A percentile compares a stretch with the other conserved stretches of the same genome.
These are phyloP conservation scores for Nyleta sp. DNA, from an alignment of 2,888 invertebrate species.

Conservation along the genomic window DNA sequence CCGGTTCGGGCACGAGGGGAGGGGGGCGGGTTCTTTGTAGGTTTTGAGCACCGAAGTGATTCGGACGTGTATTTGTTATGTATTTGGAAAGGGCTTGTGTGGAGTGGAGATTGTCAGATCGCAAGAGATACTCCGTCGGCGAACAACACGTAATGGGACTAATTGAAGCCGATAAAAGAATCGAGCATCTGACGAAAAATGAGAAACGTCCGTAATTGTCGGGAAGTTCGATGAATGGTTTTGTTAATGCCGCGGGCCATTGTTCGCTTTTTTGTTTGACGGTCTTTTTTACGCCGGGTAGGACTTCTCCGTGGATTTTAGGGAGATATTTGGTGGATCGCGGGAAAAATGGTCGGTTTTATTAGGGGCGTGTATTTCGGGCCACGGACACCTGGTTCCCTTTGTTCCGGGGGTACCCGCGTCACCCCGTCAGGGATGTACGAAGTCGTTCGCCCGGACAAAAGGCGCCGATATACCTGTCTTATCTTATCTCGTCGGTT, in stretches of 20 bases:
- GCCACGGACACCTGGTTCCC: conserved; percentile 26
- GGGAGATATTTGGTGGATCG: no score
- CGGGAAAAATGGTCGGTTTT: no score
- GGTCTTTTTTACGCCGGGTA: no score
- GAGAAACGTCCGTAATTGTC: no score
- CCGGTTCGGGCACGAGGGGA: not conserved
- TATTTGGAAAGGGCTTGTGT: conserved; percentile 23
- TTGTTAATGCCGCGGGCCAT: no score
- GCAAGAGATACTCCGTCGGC: conserved; percentile 15
- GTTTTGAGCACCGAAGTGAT: conserved; percentile 21
- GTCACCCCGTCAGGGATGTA: not conserved
- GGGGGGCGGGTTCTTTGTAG: conserved; percentile 17
- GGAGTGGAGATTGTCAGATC: conserved; percentile 13
- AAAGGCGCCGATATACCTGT: conserved; percentile 16
- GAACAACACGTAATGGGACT: no score
- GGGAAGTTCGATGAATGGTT: no score
- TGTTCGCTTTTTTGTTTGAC: no score
- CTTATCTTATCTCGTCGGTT: conserved; percentile 54
- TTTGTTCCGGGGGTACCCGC: conserved; percentile 17
- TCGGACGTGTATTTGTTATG: conserved; percentile 26
- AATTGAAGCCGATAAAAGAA: no score
- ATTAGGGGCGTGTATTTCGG: no score
- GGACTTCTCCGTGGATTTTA: no score
- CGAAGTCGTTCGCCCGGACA: not conserved
- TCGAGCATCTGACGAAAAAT: no score